These are phyloP conservation scores for Anastatus disparis DNA, from an alignment of 1,140 invertebrate species.

Conservation along the genomic window DNA sequence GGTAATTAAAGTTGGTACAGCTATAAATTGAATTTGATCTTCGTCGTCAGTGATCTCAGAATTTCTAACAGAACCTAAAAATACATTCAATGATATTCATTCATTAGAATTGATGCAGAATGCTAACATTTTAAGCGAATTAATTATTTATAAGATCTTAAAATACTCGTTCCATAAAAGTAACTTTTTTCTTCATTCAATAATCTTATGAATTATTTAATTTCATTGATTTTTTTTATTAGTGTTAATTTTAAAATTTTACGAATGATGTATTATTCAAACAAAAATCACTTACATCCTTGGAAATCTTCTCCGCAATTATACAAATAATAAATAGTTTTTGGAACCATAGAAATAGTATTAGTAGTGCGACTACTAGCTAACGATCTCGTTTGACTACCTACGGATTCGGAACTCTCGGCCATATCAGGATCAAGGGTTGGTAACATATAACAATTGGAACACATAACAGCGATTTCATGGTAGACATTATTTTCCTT, in stretches of 20 bases:
- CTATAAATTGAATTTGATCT: slow-evolving; percentile 48
- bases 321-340: slow-evolving; percentile 54
- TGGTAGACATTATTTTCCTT: slow-evolving; percentile 58
- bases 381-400: slow-evolving; percentile 36
- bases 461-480: slow-evolving; percentile 56
- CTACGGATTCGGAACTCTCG: slow-evolving; percentile 38
- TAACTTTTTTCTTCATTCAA: too few relatives aligned
- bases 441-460: slow-evolving; percentile 51
- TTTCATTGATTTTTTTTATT: too few relatives aligned
- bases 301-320: slow-evolving; percentile 54
- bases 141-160: not conserved
- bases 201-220: too few relatives aligned
- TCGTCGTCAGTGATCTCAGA: slow-evolving; percentile 49
- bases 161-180: too few relatives aligned
- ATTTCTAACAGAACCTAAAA: slow-evolving; percentile 46
- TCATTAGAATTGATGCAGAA: too few relatives aligned
- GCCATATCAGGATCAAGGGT: slow-evolving; percentile 50
- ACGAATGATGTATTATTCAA: too few relatives aligned
- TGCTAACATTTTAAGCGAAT: too few relatives aligned
- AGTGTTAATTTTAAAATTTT: too few relatives aligned
- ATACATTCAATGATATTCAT: slow-evolving; percentile 15
- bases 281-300: slow-evolving; percentile 49
- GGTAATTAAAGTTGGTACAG: slow-evolving; percentile 66
- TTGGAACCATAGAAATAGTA: slow-evolving; percentile 47
- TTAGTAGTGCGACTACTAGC: slow-evolving; percentile 31